Evolutionary conservation across 2,113 vertebrate genomes (phyloP), one percentile per base, ranked within the genome.

Genomic region (Urocitellus parryii): DNA sequence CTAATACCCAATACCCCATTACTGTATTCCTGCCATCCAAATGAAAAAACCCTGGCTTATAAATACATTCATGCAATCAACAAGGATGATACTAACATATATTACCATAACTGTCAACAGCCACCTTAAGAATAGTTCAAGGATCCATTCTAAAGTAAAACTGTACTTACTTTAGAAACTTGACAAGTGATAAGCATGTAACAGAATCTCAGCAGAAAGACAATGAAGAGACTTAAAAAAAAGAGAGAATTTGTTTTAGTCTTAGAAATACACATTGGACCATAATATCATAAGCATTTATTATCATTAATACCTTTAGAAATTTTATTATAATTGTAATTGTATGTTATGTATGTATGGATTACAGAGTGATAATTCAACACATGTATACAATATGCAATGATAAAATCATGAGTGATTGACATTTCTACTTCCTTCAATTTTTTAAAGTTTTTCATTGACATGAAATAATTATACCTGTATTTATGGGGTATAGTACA

Each of bases 291-390:
- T 0, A 58, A 39, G 11, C 67, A 17, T 25, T 88, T 32, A 13
- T 70, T 89, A 91, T 93, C 25, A 78, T 22, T 74, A 45, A 32
- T 91, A 24, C 13, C 51, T 97, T 91, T 63, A 17, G 18, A 87
- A 34, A 34, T 10, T 80, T 32, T 63, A 58, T 78, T 20, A 37
- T 72, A 73, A 72, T 32, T 81, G 34, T 39, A 73, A 74, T 34
- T 25, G 48, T 12, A 81, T 8, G 25, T 9, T 45, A 72, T 45
- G 25, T 45, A 72, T 45, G 25, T n/a, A 22, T 86, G 63, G 39
- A 2, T 10, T 72, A 63, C 5, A 51, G n/a, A 6, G 17, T 24
- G 13, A 58, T 58, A 20, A 70, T 70, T 67, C 58, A 65, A n/a
- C 22, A 20, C 3, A 32, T 68, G 8, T 9, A 11, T 48, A 48